Evolutionary conservation across 2,888 invertebrate species (phyloP), one percentile per base, ranked within the genome.

Genomic region (Tridacna gigas): DNA sequence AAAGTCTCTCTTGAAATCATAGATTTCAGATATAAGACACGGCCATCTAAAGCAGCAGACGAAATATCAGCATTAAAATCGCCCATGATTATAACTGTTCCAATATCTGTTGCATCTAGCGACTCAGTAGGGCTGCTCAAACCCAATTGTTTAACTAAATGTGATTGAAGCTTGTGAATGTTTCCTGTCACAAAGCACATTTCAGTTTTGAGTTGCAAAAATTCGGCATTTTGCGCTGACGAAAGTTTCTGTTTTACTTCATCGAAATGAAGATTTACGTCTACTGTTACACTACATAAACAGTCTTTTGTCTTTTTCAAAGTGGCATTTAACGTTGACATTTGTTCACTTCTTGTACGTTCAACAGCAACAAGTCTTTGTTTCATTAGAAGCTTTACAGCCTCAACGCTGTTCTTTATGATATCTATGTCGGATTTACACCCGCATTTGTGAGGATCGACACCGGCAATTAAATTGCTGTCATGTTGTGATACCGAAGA

Each of bases 1-100:
- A 51, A 25, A 48, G 20, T 9, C 9, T 66, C 4, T 18, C 26
- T 5, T 28, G 4, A 7, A 9, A 9, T 25, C 25, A 66, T 5
- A 60, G 9, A n/a, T 66, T 66, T 25, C 25, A 28, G 18, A 28
- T 26, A 66, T 5, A 60, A 7, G 4, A 37, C 25, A 2, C 37
- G 15, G 20, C 26, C n/a, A 15, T 11, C 37, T n/a, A n/a, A n/a
- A 7, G 22, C n/a, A 18, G 37, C 63, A 12, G 65, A 63, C 13
- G 11, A 9, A 37, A 76, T 26, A 18, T 76, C 76, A 12, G 65
- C 25, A 45, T 76, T 76, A 45, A 37, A 65, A 47, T 76, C 76
- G 1, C 76, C 76, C 76, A 76, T 76, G 3, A 28, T 15, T 1
- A 76, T 37, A 2, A 76, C 22, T 20, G 15, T 18, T 4, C 76